These are phyloP conservation scores for Trilocha varians DNA, from an alignment of 2,888 invertebrate species.

Conservation along the genomic window DNA sequence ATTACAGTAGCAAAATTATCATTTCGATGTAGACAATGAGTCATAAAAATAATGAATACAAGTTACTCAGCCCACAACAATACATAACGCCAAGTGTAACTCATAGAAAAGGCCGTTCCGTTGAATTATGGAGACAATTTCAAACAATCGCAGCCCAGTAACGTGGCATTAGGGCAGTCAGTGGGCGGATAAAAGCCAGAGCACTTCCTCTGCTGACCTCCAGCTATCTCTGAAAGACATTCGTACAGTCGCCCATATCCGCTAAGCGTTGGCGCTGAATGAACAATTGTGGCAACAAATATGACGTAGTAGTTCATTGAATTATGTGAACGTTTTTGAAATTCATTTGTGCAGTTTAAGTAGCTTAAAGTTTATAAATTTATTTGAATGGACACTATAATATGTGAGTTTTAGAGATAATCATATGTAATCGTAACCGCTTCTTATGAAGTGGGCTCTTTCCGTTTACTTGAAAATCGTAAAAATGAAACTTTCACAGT, in stretches of 20 bases:
- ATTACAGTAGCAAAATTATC: not conserved
- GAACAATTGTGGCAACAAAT: constrained; percentile 4
- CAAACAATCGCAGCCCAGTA: constrained; percentile 24
- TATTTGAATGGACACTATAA: too few relatives aligned
- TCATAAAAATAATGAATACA: not conserved
- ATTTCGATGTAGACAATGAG: not conserved
- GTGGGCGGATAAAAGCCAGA: constrained; percentile 16
- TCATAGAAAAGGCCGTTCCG: constrained; percentile 23
- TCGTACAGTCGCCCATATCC: constrained; percentile 30
- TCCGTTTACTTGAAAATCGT: too few relatives aligned
- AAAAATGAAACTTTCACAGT: too few relatives aligned
- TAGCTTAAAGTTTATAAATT: too few relatives aligned
- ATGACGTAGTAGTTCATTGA: too few relatives aligned
- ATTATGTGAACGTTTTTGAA: too few relatives aligned
- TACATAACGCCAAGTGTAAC: constrained; percentile 20
- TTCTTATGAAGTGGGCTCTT: too few relatives aligned
- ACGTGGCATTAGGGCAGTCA: constrained; percentile 20
- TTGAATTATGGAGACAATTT: constrained; percentile 37
- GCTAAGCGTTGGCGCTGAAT: constrained; percentile 21
- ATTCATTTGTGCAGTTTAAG: too few relatives aligned
- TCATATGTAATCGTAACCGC: too few relatives aligned
- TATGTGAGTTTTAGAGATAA: too few relatives aligned
- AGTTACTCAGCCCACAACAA: constrained; percentile 9
- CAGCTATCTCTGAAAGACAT: constrained; percentile 35
- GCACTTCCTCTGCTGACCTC: constrained; percentile 20